Evolutionary conservation across 2,113 vertebrate species (phyloP), one percentile per base, ranked within the genome.

Genomic region (Siniperca chuatsi): DNA sequence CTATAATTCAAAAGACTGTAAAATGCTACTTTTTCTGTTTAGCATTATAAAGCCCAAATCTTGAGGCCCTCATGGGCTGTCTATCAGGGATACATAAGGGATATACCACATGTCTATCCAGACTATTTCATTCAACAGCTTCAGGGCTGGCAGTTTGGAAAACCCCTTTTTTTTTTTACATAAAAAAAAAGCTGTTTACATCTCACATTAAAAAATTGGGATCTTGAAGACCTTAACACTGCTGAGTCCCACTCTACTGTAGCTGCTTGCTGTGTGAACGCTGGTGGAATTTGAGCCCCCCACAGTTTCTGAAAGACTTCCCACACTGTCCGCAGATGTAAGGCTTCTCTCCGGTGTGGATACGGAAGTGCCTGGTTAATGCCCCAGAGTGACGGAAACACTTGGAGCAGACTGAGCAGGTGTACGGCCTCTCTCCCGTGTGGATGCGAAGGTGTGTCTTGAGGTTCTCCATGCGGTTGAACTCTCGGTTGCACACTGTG

Each of bases 381-480:
- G 94, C 95, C 52, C 94, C 94, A 0, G 95, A 95, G 92, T 96
- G 95, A 29, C 95, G 94, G 82, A 96, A 96, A 57, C 92, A 91
- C 81, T 94, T 94, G 2, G 91, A 92, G 79, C 95, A 96, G 1
- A 95, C 93, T 0, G 94, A 92, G 86, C 95, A 96, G 44, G 89
- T 88, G 81, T 92, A 96, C 0, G 95, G 95, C 48, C 94, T 90
- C 80, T 96, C 95, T 10, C 95, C 95, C 0, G 95, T 96, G 89
- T 96, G 95, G 65, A 95, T 96, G 68, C 93, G 94, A 20, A 95
- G 90, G 84, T 96, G 95, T 2, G 95, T 96, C 85, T 95, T 96
- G 64, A 96, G 92, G 88, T 96, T 95, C 77, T 95, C 94, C 93
- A 94, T 76, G 79, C 94, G 94, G 87, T 96, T 95, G 84, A 96